These are phyloP conservation scores for Spilarctia lutea DNA, from an alignment of 2,888 invertebrate species.

Conservation along the genomic window DNA sequence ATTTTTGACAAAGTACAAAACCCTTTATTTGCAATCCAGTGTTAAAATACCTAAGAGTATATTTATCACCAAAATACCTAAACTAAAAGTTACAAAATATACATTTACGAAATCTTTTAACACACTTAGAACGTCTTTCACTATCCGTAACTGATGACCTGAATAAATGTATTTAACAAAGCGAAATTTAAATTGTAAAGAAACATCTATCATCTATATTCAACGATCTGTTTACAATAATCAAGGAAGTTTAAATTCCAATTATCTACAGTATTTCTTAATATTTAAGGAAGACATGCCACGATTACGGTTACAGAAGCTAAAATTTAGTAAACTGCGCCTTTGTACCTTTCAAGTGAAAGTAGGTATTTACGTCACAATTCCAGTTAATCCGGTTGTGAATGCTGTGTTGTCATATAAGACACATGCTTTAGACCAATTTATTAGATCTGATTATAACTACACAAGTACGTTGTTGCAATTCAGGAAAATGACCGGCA, in stretches of 20 bases:
- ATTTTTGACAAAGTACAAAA: too few species aligned
- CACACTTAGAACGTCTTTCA: background rate
- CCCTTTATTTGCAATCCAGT: background rate
- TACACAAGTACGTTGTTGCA: constrained; percentile 22
- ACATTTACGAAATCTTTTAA: background rate
- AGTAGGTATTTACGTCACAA: constrained; percentile 69
- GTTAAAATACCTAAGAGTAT: background rate
- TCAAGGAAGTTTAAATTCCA: constrained; percentile 38
- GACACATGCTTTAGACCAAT: constrained; percentile 24
- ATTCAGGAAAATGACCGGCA: constrained; percentile 20
- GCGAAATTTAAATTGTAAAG: constrained; percentile 12
- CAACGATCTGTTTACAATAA: constrained; percentile 25
- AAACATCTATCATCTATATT: constrained; percentile 23
- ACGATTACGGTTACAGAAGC: constrained; percentile 42
- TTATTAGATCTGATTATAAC: constrained; percentile 27
- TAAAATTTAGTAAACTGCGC: constrained; percentile 41
- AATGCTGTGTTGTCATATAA: constrained; percentile 29
- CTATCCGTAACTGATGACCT: constrained; percentile 20
- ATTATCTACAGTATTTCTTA: constrained; percentile 30
- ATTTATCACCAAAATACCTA: background rate
- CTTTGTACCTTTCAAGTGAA: constrained; percentile 62
- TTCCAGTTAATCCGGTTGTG: constrained; percentile 54
- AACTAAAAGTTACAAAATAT: background rate
- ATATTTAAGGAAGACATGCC: constrained; percentile 40
- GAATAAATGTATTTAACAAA: constrained; percentile 5